Evolutionary conservation across 2,888 invertebrate genomes (phyloP).

Genomic region (Diploptera punctata): DNA sequence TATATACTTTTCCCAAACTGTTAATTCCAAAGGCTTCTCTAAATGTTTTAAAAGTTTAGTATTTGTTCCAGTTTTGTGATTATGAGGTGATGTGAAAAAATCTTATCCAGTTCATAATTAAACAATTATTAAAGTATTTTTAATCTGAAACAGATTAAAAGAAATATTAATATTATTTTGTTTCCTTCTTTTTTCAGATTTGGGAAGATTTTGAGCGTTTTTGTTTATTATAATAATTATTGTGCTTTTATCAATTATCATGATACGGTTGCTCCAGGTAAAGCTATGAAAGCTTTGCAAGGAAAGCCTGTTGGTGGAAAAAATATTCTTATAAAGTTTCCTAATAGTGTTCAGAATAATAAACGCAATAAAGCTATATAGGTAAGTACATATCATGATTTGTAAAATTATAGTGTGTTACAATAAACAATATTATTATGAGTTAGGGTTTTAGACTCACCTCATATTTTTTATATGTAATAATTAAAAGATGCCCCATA

Average conservation of each 20-base stretch:
- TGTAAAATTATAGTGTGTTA: no score
- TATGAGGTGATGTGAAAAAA: not conserved
- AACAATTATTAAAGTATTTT: not conserved
- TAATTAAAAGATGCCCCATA: no score
- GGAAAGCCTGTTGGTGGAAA: slow-evolving; percentile 16
- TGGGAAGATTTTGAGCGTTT: slow-evolving; percentile 22
- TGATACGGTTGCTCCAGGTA: slow-evolving; percentile 22
- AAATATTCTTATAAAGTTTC: slow-evolving; percentile 26
- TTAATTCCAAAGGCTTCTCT: no score
- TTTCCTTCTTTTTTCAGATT: slow-evolving; percentile 26
- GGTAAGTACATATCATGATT: not conserved
- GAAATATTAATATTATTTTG: not conserved
- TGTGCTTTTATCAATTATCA: slow-evolving; percentile 30
- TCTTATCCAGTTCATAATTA: not conserved
- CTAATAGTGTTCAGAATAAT: not conserved
- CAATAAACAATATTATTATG: no score
- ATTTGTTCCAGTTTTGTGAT: not conserved
- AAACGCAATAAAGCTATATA: not conserved
- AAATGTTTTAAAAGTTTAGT: no score
- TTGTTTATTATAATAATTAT: not conserved
- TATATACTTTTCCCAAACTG: no score
- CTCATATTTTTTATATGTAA: no score
- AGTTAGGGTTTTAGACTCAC: no score
- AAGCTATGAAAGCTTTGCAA: slow-evolving; percentile 32
- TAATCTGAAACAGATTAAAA: not conserved